phyloP scores from a whole-genome alignment of 2,797 vertebrate species.

The Bucorvus abyssinicus region DNA sequence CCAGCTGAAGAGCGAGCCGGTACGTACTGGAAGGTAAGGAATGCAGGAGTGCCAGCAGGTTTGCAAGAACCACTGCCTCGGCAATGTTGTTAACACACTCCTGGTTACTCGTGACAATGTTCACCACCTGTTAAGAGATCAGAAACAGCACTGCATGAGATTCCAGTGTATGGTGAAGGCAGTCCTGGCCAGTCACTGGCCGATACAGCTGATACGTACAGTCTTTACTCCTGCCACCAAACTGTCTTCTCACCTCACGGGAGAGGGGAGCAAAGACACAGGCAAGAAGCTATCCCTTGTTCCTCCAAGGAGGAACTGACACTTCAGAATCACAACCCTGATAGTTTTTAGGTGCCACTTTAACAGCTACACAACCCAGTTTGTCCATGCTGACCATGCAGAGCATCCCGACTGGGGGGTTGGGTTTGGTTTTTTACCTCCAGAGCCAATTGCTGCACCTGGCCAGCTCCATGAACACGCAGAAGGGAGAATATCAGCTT shows the following conservation, averaged over 20 bases:
- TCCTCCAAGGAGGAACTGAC: background rate
- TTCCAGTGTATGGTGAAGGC: background rate
- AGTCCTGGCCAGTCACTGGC: background rate
- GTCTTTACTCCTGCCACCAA: background rate
- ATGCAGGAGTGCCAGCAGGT: constrained; percentile 92
- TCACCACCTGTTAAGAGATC: constrained; percentile 87
- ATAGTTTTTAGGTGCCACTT: background rate
- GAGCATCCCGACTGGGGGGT: background rate
- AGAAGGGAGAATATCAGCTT: constrained; percentile 97
- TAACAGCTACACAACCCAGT: background rate
- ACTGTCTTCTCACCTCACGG: background rate
- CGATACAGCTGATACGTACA: background rate
- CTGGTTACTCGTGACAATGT: constrained; percentile 97
- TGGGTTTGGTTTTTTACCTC: constrained; percentile 82
- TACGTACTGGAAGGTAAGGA: constrained; percentile 95
- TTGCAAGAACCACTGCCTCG: constrained; percentile 93
- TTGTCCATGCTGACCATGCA: background rate
- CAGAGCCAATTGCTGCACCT: constrained; percentile 94
- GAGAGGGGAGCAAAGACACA: background rate
- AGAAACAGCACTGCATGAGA: background rate
- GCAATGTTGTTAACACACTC: constrained; percentile 98
- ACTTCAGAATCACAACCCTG: background rate
- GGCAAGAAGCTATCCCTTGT: background rate
- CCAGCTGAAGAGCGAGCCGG: background rate
- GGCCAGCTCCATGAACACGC: constrained; percentile 94